Evolutionary conservation across 2,113 vertebrate genomes (phyloP).

Genomic region (Protobothrops flavoviridis): DNA sequence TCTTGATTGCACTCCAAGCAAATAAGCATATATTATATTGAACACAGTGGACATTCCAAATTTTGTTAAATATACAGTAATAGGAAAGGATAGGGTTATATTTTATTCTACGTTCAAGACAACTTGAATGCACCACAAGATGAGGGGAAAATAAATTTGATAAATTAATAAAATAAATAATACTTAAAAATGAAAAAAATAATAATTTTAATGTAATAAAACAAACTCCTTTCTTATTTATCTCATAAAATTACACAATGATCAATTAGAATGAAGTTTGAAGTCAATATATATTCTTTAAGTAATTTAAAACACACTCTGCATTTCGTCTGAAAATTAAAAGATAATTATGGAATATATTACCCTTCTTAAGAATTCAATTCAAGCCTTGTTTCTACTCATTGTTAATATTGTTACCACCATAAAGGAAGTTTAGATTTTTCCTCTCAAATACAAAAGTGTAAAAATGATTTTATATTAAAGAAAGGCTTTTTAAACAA

Average conservation of each 20-base stretch:
- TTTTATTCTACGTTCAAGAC: not conserved
- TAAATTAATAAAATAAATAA: not conserved
- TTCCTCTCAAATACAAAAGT: not conserved
- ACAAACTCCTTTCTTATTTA: not conserved
- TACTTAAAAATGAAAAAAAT: not conserved
- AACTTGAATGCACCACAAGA: too few relatives aligned
- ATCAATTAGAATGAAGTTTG: not conserved
- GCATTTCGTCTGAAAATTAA: not conserved
- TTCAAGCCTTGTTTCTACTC: not conserved
- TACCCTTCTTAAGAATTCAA: not conserved
- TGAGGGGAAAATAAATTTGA: too few relatives aligned
- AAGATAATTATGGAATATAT: not conserved
- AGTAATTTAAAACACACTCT: not conserved
- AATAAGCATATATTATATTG: not conserved
- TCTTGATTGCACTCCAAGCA: not conserved
- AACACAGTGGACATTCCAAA: not conserved
- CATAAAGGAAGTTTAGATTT: not conserved
- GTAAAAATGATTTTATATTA: not conserved
- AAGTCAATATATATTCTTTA: not conserved
- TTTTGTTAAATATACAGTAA: not conserved
- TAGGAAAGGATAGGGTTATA: not conserved
- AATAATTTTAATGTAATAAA: not conserved
- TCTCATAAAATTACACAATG: not conserved
- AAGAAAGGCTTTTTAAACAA: not conserved
- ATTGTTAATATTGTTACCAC: not conserved